Evolutionary conservation across 2,888 invertebrate species (phyloP), one percentile per base, ranked within the genome.

Genomic region (Cremastobaeus sp.): DNA sequence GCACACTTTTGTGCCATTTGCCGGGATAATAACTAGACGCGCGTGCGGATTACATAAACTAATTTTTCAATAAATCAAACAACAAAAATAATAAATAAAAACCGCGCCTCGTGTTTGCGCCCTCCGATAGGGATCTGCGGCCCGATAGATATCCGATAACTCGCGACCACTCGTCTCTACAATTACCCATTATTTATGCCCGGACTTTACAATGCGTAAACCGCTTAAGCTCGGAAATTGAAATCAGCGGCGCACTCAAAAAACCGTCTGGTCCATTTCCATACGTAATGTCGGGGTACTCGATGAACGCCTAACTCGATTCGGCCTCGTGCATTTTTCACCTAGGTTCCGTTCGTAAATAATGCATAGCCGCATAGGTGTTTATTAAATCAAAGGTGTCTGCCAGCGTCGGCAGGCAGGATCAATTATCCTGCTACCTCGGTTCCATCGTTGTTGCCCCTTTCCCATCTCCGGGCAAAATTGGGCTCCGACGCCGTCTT

Each of bases 341-440:
- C 59, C 59, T 30, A 54, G 41, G 18, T 47, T 18, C 28, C 48
- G 71, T 71, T 65, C 59, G 70, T 71, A 66, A 75, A 71, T 75
- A 71, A 71, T 71, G 71, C 68, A 75, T 70, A 71, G 71, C 57
- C 57, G 55, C 52, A 71, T 68, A 59, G 70, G 62, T 71, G 75
- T 75, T 75, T 75, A 75, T 75, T 75, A 75, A 75, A 75, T 75
- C 65, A 70, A 66, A 75, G 62, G 74, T 75, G 66, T 75, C 74
- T 74, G 65, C 30, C 71, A 64, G 65, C 74, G 68, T 64, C 68
- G 68, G 64, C 17, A 70, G 43, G 47, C 62, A 52, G 74, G 71
- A 74, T 76, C 74, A 74, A 74, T 76, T 71, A 74, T 72, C 64
- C 68, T 60, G 68, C 60, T 74, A 68, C 64, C 69, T 68, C 54